Base-by-base conservation (phyloP, 2,797 vertebrate genomes). In the Myotis planiceps region DNA sequence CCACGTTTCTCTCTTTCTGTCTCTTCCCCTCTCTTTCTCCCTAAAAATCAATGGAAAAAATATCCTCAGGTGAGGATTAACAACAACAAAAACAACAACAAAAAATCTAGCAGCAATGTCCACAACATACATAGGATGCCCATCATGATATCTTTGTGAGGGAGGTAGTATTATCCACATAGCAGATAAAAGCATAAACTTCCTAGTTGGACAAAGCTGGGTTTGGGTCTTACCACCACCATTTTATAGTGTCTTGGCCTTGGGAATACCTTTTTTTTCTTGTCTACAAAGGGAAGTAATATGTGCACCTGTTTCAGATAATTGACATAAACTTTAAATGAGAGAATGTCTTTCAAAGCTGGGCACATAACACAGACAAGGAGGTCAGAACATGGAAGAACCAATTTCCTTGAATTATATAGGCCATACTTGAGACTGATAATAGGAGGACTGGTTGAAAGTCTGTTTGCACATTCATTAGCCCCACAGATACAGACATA, bases 91-190 rank as follows among this genome's bases (percentile, higher is more conserved):
- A 58, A 27, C 55, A 58, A 25, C 23, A 58, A 60, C 34, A 88
- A 34, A 65, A 19, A 19, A 42, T 4, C 6, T 13, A 66, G 49
- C 23, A 66, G 10, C n/a, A 7, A 0, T 29, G 66, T 29, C 8
- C 34, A 15, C 32, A 69, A 9, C 27, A 3, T 55, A 32, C 0
- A 1, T 1, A 42, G 18, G n/a, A 15, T 93, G 4, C 6, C 12
- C 34, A 1, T 23, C 53, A 1, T 4, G 27, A 3, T 32, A 21
- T 1, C 6, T 55, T 53, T 4, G 2, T 14, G 45, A 29, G 45
- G 39, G 3, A 27, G 10, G 21, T 9, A 0, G 25, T 6, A 15
- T 29, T 58, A 58, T 12, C 14, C 3, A 0, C 9, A 3, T 3
- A n/a, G 9, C 21, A 4, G 27, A 5, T 12, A 5, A 19, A 0